phyloP scores from a whole-genome alignment of 1,140 invertebrate genomes.

The Matsumurasca onukii region DNA sequence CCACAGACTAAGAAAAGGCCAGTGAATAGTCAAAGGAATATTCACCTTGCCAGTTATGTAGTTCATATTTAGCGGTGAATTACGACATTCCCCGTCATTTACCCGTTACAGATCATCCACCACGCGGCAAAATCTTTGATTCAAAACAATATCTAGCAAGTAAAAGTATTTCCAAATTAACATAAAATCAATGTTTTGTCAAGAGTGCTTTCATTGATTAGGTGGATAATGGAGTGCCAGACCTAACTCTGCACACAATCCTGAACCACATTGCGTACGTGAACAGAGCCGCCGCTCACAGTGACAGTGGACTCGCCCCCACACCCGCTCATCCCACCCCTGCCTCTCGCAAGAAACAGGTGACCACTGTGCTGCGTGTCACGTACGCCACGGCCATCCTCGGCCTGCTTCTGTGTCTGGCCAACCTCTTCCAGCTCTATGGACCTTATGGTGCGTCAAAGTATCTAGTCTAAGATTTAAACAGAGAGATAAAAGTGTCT shows the following conservation, averaged over 20 bases:
- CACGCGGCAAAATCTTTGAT: too few relatives aligned
- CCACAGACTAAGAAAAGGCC: too few relatives aligned
- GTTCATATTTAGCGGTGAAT: too few relatives aligned
- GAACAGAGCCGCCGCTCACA: conserved; percentile 53
- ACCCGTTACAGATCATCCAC: too few relatives aligned
- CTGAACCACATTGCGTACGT: conserved; percentile 62
- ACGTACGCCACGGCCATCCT: conserved; percentile 55
- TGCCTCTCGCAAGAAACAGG: conserved; percentile 50
- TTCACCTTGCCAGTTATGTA: too few relatives aligned
- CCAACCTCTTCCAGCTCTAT: conserved; percentile 53
- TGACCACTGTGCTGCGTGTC: conserved; percentile 52
- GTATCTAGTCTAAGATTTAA: not conserved
- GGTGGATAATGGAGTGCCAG: conserved; percentile 24
- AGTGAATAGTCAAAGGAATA: too few relatives aligned
- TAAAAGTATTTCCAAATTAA: too few relatives aligned
- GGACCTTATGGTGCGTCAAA: conserved; percentile 50
- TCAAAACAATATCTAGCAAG: too few relatives aligned
- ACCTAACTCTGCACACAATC: conserved; percentile 56
- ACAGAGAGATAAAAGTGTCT: too few relatives aligned
- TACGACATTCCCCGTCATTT: too few relatives aligned
- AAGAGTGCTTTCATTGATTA: too few relatives aligned
- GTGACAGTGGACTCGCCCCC: conserved; percentile 47
- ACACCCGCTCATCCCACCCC: conserved; percentile 45
- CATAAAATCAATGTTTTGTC: too few relatives aligned
- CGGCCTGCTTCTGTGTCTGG: conserved; percentile 55